These are phyloP conservation scores for Synanthedon andrenaeformis DNA, from an alignment of 2,888 invertebrate genomes.

Conservation along the genomic window DNA sequence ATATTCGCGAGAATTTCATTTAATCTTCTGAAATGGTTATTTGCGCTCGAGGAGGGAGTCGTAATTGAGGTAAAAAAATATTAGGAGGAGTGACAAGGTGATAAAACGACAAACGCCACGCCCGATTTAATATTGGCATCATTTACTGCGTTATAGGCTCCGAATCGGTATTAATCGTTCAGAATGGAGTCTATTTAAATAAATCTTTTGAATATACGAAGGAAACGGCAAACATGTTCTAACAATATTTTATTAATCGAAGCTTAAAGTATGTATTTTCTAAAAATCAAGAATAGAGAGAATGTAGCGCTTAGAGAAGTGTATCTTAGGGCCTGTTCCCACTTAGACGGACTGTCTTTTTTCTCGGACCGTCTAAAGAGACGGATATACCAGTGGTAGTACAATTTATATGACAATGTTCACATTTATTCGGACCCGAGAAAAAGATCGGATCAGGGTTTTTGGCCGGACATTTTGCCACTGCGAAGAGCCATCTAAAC, in stretches of 20 bases:
- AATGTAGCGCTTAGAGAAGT: no score
- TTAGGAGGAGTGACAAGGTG: conserved; percentile 57
- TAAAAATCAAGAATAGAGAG: no score
- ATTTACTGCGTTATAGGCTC: conserved; percentile 50
- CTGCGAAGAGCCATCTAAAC: background rate
- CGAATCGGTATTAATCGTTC: conserved; percentile 14
- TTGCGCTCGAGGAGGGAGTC: conserved; percentile 44
- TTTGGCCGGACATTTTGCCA: background rate
- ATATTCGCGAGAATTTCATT: conserved; percentile 49
- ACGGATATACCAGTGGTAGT: no score
- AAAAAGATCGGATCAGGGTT: background rate
- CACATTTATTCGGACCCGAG: background rate
- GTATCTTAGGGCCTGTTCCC: no score
- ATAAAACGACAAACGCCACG: conserved; percentile 59
- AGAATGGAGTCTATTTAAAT: background rate
- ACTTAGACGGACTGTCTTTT: no score
- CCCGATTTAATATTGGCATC: conserved; percentile 53
- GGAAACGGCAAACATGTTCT: no score
- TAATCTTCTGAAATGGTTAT: conserved; percentile 51
- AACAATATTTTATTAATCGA: no score
- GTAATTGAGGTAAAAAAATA: conserved; percentile 57
- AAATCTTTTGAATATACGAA: background rate
- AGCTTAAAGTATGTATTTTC: no score
- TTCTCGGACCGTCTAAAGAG: background rate
- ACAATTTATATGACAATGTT: background rate